Evolutionary conservation across 64 coral and sea anemone species (phyloP), one percentile per base, ranked within the genome.

Genomic region (Actinia tenebrosa): DNA sequence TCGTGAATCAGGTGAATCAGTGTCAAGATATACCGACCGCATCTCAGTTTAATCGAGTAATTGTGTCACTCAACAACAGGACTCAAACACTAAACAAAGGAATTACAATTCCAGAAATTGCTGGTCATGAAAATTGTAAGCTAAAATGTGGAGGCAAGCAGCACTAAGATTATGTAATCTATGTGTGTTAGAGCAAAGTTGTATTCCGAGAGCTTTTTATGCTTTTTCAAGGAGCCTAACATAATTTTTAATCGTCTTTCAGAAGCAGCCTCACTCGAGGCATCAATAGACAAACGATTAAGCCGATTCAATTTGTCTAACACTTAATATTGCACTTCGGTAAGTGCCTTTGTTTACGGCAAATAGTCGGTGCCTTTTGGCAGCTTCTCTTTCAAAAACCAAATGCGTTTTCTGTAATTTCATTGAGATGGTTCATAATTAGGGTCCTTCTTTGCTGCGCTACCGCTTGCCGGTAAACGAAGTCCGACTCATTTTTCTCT

Each of bases 331-430:
- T 15, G 5, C 69, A n/a, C 10, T 30, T 43, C 13, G 10, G 69
- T 75, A 75, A 75, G 69, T 75, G 69, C 26, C 14, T 27, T 75
- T 75, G 69, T 75, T 75, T 10, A 4, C 2, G 10, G 10, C 23
- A 75, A 75, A 9, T 30, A 27, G 69, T 75, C 69, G 69, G 69
- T 75, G 13, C 27, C 69, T 75, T 66, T 75, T 72, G 69, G 11
- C 69, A 72, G 27, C 2, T 72, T 75, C 1, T 75, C 10, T 75
- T 75, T 75, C 10, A 75, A 75, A 30, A 13, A 75, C 27, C 7
- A 75, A 75, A 75, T 75, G 30, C 42, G 23, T 75, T 15, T 75
- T n/a, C 26, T 30, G 69, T 75, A 75, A 75, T 75, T 75, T 75
- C 69, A 75, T 30, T 75, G 10, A 75, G 69, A 75, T 75, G 14